Conservation (phyloP, 2,888 invertebrate genomes). For the Thalpophila matura region DNA sequence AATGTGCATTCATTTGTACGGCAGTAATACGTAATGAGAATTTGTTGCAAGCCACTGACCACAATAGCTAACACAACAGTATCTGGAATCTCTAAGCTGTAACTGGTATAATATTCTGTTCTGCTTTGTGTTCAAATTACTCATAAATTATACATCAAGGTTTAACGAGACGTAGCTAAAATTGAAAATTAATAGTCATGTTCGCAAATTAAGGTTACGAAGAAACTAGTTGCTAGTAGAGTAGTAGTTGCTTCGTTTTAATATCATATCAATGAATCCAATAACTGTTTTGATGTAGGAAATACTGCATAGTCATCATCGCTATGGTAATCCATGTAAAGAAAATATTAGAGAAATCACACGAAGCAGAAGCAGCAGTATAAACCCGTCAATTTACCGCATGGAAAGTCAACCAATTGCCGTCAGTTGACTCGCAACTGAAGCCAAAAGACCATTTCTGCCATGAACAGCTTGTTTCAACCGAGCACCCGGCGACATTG, state of each 20-base stretch:
- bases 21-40: constrained; percentile 42
- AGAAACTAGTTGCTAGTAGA: no score
- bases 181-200: not conserved
- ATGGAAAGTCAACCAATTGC: constrained; percentile 32
- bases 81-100: constrained; percentile 18
- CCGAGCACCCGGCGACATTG: constrained; percentile 32
- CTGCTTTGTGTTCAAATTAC: constrained; percentile 16
- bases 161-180: not conserved
- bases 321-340: not conserved
- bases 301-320: not conserved
- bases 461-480: constrained; percentile 37
- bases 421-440: constrained; percentile 4
- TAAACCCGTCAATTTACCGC: constrained; percentile 9
- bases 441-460: constrained; percentile 18
- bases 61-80: constrained; percentile 27
- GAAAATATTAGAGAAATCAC: constrained; percentile 14
- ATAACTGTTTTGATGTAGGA: no score
- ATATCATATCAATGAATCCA: no score
- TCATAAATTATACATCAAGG: constrained; percentile 22
- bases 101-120: constrained; percentile 19
- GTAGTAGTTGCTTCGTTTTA: not conserved
- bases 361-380: constrained; percentile 8
- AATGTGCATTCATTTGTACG: constrained; percentile 52
- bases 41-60: constrained; percentile 41
- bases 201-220: not conserved